These are phyloP conservation scores for Xiphydria camelus DNA, from an alignment of 2,888 invertebrate genomes.

Conservation along the genomic window DNA sequence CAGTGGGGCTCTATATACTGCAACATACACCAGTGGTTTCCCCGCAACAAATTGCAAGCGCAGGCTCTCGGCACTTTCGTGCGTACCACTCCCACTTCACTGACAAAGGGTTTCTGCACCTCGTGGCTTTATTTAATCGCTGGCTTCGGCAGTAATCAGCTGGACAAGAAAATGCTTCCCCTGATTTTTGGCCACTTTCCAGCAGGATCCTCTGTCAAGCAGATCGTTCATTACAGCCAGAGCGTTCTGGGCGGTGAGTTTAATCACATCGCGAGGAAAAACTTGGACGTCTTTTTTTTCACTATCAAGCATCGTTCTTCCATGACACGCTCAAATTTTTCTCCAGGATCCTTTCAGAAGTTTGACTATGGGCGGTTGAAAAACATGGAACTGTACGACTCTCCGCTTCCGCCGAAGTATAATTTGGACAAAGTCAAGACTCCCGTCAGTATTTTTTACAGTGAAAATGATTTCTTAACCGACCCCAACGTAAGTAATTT, in stretches of 20 bases:
- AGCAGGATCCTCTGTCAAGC: slow-evolving; percentile 57
- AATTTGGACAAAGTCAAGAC: slow-evolving; percentile 64
- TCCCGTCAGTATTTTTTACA: slow-evolving; percentile 66
- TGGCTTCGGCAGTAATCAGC: slow-evolving; percentile 58
- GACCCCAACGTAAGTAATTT: slow-evolving; percentile 43
- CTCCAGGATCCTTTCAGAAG: slow-evolving; percentile 63
- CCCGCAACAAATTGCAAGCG: slow-evolving; percentile 48
- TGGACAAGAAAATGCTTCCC: slow-evolving; percentile 55
- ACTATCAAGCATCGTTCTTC: no score
- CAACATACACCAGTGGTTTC: slow-evolving; percentile 53
- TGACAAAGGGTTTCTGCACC: slow-evolving; percentile 54
- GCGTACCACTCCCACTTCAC: slow-evolving; percentile 43
- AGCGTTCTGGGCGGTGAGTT: slow-evolving; percentile 48
- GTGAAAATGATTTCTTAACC: slow-evolving; percentile 67
- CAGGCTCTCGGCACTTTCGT: slow-evolving; percentile 43
- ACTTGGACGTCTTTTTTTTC: no score
- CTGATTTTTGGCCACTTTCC: slow-evolving; percentile 54
- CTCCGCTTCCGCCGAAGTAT: slow-evolving; percentile 63
- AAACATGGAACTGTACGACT: slow-evolving; percentile 60
- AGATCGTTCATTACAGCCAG: slow-evolving; percentile 55
- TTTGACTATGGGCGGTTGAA: slow-evolving; percentile 63
- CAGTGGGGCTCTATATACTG: slow-evolving; percentile 52
- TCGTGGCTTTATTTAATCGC: slow-evolving; percentile 59
- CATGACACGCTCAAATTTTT: background rate
- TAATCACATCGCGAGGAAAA: no score